Percentiles rank a stretch among this genome's conserved stretches.
Conservation (phyloP, 1,140 invertebrate genomes). For the Orius laevigatus region DNA sequence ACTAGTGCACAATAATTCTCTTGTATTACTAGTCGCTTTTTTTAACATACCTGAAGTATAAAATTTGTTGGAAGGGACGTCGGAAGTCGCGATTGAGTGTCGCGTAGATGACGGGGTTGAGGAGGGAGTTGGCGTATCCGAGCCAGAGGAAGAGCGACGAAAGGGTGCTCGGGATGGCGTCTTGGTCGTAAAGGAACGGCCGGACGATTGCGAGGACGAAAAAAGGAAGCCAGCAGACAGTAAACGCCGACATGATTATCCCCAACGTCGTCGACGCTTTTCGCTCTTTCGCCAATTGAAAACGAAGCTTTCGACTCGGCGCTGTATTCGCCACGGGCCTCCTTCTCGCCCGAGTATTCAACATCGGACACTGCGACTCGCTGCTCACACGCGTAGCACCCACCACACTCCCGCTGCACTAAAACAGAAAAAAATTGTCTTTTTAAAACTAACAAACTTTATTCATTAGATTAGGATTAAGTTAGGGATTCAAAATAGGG, state of each 20-base stretch:
- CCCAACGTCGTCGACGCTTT: constrained; percentile 92
- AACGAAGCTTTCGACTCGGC: constrained; percentile 42
- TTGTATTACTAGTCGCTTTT: too few relatives aligned
- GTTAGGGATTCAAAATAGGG: too few relatives aligned
- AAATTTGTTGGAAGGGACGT: constrained; percentile 78
- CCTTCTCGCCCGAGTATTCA: constrained; percentile 24
- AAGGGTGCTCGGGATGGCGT: constrained; percentile 40
- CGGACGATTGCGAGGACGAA: constrained; percentile 79
- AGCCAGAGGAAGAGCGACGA: constrained; percentile 64
- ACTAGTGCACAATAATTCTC: too few relatives aligned
- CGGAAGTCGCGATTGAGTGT: constrained; percentile 83
- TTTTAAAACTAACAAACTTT: too few relatives aligned
- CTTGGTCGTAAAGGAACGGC: constrained; percentile 51
- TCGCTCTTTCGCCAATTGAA: constrained; percentile 71
- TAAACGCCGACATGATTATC: constrained; percentile 95
- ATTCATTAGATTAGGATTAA: too few relatives aligned
- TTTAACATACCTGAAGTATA: constrained; percentile 40
- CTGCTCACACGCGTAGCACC: constrained; percentile 44
- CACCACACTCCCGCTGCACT: constrained; percentile 38
- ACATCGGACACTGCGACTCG: constrained; percentile 57
- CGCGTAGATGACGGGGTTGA: constrained; percentile 89
- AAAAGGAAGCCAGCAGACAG: constrained; percentile 93
- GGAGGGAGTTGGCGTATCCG: constrained; percentile 81
- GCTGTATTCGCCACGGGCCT: constrained; percentile 14
- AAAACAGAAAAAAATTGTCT: constrained; percentile 30